Percentiles rank a stretch among this genome's conserved stretches.
These are phyloP conservation scores for Oceanodroma tethys DNA, from an alignment of 2,113 vertebrate species.

Conservation along the genomic window DNA sequence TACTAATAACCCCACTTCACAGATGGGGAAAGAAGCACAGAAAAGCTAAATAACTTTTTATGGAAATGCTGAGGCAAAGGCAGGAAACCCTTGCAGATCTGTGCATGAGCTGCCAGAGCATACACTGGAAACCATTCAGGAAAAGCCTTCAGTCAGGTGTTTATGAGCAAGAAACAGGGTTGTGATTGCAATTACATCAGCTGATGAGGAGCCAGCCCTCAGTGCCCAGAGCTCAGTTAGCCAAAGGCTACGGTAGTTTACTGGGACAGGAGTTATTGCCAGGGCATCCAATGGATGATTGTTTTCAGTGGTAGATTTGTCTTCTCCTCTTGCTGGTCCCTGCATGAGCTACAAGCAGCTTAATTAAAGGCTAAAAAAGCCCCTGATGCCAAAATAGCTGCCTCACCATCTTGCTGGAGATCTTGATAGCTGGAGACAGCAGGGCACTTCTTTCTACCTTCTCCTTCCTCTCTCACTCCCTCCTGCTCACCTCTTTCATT, in stretches of 20 bases:
- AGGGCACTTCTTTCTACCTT: neutral
- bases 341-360: neutral
- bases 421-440: neutral
- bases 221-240: neutral
- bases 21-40: neutral
- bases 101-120: neutral
- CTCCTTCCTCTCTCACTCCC: neutral
- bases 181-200: neutral
- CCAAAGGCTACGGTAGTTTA: neutral
- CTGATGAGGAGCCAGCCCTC: neutral
- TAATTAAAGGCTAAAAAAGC: constrained; percentile 6
- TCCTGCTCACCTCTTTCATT: neutral
- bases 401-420: neutral
- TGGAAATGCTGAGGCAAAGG: neutral
- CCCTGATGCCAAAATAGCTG: neutral
- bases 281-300: neutral
- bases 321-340: neutral
- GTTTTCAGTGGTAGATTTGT: neutral
- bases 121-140: neutral
- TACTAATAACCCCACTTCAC: neutral
- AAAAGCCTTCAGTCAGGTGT: neutral
- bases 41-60: neutral
- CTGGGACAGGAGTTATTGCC: neutral
- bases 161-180: neutral
- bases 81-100: neutral